Percentiles rank a stretch among this genome's conserved stretches.
phyloP scores from a whole-genome alignment of 1,140 invertebrate species.

The Drosophila burlai region DNA sequence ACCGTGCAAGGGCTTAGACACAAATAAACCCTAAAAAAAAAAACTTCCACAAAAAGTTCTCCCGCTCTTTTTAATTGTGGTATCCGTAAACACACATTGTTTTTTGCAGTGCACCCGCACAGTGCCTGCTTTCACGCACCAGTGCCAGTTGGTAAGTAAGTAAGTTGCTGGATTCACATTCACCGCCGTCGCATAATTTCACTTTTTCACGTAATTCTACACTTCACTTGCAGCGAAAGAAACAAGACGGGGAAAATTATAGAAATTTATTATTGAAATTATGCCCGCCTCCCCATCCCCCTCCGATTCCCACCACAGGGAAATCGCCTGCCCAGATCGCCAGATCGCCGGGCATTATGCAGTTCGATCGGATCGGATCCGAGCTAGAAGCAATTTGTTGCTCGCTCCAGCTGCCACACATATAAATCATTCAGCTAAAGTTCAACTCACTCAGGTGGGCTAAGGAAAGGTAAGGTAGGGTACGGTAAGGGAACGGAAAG shows the following conservation, averaged over 20 bases:
- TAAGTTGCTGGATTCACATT: conserved; percentile 42
- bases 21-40: too few relatives aligned
- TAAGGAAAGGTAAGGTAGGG: neutral
- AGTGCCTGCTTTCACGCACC: conserved; percentile 71
- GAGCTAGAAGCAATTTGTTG: conserved; percentile 62
- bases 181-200: conserved; percentile 73
- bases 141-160: conserved; percentile 24
- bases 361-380: conserved; percentile 8
- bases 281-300: neutral
- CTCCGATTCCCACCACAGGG: neutral
- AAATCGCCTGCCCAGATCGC: conserved; percentile 3
- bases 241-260: conserved; percentile 67
- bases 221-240: conserved; percentile 70
- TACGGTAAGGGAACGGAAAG: conserved; percentile 8
- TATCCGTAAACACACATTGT: neutral
- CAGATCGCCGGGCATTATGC: conserved; percentile 11
- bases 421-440: conserved; percentile 72
- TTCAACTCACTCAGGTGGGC: conserved; percentile 51
- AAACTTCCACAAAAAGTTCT: too few relatives aligned
- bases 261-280: conserved; percentile 79
- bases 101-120: conserved; percentile 8
- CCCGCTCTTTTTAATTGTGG: neutral
- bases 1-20: too few relatives aligned
- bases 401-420: conserved; percentile 41
- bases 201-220: conserved; percentile 83